These are phyloP conservation scores for Dimorphilus gyrociliatus DNA, from an alignment of 2,888 invertebrate species.

Conservation along the genomic window DNA sequence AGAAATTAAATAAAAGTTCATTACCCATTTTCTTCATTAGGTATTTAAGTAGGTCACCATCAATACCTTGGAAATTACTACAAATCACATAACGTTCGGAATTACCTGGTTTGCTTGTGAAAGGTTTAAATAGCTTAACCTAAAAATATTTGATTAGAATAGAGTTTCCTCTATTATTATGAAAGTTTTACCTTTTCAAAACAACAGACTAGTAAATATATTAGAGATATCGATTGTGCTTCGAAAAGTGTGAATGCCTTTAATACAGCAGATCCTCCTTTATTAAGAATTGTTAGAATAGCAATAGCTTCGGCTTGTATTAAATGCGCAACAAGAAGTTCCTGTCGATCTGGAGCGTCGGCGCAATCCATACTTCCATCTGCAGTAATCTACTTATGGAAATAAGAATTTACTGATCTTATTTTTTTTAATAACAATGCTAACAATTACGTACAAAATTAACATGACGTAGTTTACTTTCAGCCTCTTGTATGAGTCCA, in stretches of 20 bases:
- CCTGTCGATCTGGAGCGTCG: slow-evolving; percentile 68
- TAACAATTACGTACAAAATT: neutral
- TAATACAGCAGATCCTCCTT: slow-evolving; percentile 60
- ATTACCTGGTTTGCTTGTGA: slow-evolving; percentile 82
- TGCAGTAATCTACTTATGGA: slow-evolving; percentile 54
- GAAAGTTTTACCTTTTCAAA: slow-evolving; percentile 44
- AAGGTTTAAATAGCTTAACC: slow-evolving; percentile 67
- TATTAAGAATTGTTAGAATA: slow-evolving; percentile 52
- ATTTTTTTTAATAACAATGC: neutral
- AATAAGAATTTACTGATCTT: neutral
- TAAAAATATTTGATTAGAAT: slow-evolving; percentile 20
- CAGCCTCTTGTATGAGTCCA: slow-evolving; percentile 38
- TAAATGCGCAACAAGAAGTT: slow-evolving; percentile 55
- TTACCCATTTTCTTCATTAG: slow-evolving; percentile 5
- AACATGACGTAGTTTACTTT: slow-evolving; percentile 2
- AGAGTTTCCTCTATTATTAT: neutral
- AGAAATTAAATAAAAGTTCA: neutral
- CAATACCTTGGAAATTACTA: slow-evolving; percentile 11
- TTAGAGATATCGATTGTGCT: slow-evolving; percentile 55
- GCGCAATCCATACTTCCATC: slow-evolving; percentile 86
- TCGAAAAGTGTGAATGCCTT: slow-evolving; percentile 84
- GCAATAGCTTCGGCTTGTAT: slow-evolving; percentile 67
- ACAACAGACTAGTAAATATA: slow-evolving; percentile 58
- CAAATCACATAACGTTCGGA: slow-evolving; percentile 75
- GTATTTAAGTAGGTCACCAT: slow-evolving; percentile 1